Evolutionary conservation across 2,888 invertebrate species (phyloP).

Genomic region (Apantesis nais): DNA sequence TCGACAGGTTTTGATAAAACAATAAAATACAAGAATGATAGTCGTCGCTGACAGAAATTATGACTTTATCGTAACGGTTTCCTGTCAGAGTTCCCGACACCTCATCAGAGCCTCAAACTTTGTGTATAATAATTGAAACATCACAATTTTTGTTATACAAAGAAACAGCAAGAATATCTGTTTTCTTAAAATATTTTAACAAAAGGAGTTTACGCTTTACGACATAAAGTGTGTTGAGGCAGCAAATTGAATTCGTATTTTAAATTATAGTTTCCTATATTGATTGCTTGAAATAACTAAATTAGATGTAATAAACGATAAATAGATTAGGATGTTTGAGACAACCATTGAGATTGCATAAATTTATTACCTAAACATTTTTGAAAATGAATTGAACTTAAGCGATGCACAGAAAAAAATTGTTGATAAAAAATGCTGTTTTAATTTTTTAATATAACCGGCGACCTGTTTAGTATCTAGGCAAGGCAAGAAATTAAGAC

Average conservation of each 20-base stretch:
- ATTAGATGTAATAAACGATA: conserved; percentile 27
- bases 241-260: conserved; percentile 34
- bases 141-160: conserved; percentile 31
- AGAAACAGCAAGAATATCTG: conserved; percentile 22
- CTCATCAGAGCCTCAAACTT: conserved; percentile 40
- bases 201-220: conserved; percentile 11
- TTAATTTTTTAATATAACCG: not conserved
- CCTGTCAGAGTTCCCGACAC: conserved; percentile 44
- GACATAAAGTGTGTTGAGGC: conserved; percentile 21
- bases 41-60: conserved; percentile 45
- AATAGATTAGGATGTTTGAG: conserved; percentile 24
- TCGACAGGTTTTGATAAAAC: conserved; percentile 43
- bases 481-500: not conserved
- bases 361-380: conserved; percentile 22
- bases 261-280: conserved; percentile 29
- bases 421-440: not conserved
- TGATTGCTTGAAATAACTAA: conserved; percentile 41
- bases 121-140: conserved; percentile 48
- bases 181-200: conserved; percentile 17
- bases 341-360: conserved; percentile 34
- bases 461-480: not conserved
- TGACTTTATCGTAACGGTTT: conserved; percentile 50
- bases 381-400: conserved; percentile 27
- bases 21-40: conserved; percentile 56
- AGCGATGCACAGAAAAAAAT: not conserved